phyloP scores from a whole-genome alignment of 2,113 vertebrate species.

The Osmerus eperlanus region DNA sequence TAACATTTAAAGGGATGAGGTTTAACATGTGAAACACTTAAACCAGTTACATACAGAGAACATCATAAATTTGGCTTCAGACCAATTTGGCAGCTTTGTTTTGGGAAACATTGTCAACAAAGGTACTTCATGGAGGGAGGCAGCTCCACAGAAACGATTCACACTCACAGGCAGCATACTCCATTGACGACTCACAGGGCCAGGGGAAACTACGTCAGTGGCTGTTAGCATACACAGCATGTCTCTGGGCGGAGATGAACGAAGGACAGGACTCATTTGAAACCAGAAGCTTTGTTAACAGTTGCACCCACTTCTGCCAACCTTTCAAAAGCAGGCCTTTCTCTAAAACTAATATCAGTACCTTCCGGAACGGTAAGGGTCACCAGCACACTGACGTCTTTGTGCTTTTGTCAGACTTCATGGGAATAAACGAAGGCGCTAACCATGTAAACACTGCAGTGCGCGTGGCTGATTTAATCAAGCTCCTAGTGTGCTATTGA shows the following conservation, averaged over 20 bases:
- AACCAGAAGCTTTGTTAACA: no score
- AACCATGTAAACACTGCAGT: constrained; percentile 4
- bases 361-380: no score
- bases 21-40: constrained; percentile 65
- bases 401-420: no score
- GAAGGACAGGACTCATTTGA: not conserved
- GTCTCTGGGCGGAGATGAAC: constrained; percentile 19
- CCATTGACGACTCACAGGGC: constrained; percentile 20
- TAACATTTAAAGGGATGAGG: constrained; percentile 64
- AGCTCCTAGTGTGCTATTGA: constrained; percentile 36
- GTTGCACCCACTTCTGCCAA: no score
- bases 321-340: no score
- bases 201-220: constrained; percentile 24
- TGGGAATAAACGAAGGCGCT: no score
- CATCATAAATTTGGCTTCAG: constrained; percentile 54
- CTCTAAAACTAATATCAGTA: no score
- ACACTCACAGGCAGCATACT: constrained; percentile 45
- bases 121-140: constrained; percentile 46
- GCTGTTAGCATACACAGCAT: constrained; percentile 34
- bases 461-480: constrained; percentile 8
- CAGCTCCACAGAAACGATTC: constrained; percentile 39
- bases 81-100: constrained; percentile 67
- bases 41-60: constrained; percentile 63
- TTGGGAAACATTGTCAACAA: constrained; percentile 36
- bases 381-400: no score